Percentiles rank a stretch among this genome's conserved stretches.
phyloP scores from a whole-genome alignment of 2,888 invertebrate genomes.

The Euplexia lucipara region DNA sequence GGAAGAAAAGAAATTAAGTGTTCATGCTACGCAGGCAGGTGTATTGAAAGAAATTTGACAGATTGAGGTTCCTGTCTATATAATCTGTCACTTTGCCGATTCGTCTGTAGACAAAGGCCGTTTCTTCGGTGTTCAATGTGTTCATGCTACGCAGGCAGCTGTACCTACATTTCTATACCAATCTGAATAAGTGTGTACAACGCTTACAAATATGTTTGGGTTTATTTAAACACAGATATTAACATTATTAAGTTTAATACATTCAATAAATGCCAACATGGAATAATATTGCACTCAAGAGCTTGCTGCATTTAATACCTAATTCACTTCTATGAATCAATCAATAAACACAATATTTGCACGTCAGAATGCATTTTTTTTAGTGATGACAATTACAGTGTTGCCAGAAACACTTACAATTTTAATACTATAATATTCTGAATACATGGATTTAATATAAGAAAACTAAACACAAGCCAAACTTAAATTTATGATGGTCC shows the following conservation, averaged over 20 bases:
- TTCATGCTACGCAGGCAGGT: too few species aligned
- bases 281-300: constrained; percentile 40
- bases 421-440: constrained; percentile 29
- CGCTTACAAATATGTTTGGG: neutral
- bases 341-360: constrained; percentile 16
- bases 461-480: constrained; percentile 49
- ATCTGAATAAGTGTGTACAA: too few species aligned
- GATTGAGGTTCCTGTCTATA: too few species aligned
- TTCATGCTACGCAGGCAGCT: too few species aligned
- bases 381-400: constrained; percentile 38
- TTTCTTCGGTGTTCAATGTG: too few species aligned
- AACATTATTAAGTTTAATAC: constrained; percentile 2
- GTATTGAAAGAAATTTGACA: too few species aligned
- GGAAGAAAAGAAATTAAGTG: too few species aligned
- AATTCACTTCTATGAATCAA: constrained; percentile 42
- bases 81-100: too few species aligned
- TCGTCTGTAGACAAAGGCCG: too few species aligned
- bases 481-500: constrained; percentile 66
- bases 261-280: constrained; percentile 41
- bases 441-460: constrained; percentile 40
- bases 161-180: too few species aligned
- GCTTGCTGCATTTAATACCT: constrained; percentile 24
- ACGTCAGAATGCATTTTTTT: constrained; percentile 7
- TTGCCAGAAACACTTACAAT: constrained; percentile 47
- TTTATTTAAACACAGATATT: constrained; percentile 10